Evolutionary conservation across 2,113 vertebrate species (phyloP).

Genomic region (Rhizomys pruinosus): DNA sequence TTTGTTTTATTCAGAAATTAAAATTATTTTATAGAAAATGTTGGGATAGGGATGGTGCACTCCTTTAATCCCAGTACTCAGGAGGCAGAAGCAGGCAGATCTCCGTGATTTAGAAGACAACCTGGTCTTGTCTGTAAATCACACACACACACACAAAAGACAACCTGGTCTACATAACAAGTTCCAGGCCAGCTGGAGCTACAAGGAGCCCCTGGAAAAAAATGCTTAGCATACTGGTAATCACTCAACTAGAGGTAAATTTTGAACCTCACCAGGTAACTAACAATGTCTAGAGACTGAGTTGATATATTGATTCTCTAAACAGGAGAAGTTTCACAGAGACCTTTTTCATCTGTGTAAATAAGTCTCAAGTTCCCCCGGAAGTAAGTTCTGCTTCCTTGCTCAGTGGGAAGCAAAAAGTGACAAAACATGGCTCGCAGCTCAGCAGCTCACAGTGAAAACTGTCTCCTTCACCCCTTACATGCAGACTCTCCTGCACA

Average conservation of each 20-base stretch:
- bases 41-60: neutral
- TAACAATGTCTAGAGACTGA: neutral
- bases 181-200: too few relatives aligned
- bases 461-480: neutral
- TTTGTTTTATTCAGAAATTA: conserved; percentile 5
- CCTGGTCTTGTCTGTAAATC: too few relatives aligned
- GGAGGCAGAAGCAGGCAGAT: too few relatives aligned
- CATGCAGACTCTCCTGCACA: neutral
- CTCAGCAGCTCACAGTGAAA: neutral
- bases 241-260: neutral
- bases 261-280: neutral
- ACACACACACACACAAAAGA: too few relatives aligned
- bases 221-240: neutral
- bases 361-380: neutral
- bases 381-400: neutral
- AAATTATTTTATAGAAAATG: conserved; percentile 14
- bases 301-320: neutral
- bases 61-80: too few relatives aligned
- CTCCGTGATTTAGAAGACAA: too few relatives aligned
- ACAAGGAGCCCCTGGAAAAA: too few relatives aligned
- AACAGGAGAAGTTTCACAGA: neutral
- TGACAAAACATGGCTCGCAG: neutral
- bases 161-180: too few relatives aligned
- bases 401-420: neutral
- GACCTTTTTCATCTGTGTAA: neutral